Percentiles rank a stretch among this genome's conserved stretches.
Conservation (phyloP, 2,888 invertebrate species). For the Drosophila austrosaltans region DNA sequence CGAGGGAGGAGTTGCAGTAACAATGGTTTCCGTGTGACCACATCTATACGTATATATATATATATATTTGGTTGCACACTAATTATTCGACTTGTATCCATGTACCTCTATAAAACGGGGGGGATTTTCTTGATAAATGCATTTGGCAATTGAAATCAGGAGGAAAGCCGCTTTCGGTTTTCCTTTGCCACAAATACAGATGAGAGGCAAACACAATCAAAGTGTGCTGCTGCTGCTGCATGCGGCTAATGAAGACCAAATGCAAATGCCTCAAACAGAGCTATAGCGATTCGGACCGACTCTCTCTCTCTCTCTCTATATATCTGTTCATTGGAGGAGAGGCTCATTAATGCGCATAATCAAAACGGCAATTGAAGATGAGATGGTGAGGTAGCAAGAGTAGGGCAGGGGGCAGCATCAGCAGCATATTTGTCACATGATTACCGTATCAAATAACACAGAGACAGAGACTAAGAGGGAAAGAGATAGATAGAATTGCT, state of each 20-base stretch:
- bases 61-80: constrained; percentile 36
- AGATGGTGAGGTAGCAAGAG: constrained; percentile 12
- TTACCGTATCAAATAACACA: constrained; percentile 68
- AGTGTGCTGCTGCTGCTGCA: constrained; percentile 38
- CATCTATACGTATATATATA: constrained; percentile 48
- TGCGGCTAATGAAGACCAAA: constrained; percentile 70
- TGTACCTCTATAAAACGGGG: constrained; percentile 32
- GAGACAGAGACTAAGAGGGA: constrained; percentile 15
- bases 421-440: constrained; percentile 69
- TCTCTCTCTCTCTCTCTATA: not conserved
- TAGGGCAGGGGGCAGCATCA: constrained; percentile 10
- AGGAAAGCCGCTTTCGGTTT: constrained; percentile 52
- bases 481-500: not conserved
- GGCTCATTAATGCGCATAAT: constrained; percentile 75
- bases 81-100: constrained; percentile 51
- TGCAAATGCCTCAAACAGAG: constrained; percentile 44
- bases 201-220: constrained; percentile 55
- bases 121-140: constrained; percentile 46
- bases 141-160: constrained; percentile 26
- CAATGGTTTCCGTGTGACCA: constrained; percentile 15
- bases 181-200: constrained; percentile 26
- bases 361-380: constrained; percentile 49
- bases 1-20: constrained; percentile 10
- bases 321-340: constrained; percentile 6
- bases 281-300: constrained; percentile 4